Conservation (phyloP, 2,888 invertebrate species). For the Drosophila fulvimacula region DNA sequence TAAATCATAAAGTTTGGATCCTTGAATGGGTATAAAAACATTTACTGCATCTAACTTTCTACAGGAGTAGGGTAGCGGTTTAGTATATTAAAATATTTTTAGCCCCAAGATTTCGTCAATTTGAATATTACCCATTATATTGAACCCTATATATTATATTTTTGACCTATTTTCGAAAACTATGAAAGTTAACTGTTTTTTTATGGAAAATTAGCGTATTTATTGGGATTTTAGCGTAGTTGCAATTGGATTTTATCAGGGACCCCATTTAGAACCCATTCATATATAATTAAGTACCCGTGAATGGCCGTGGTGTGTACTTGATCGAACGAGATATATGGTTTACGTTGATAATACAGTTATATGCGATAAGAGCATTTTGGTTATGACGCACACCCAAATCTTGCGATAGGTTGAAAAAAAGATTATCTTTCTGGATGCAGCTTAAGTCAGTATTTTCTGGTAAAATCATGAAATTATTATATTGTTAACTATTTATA, state of each 20-base stretch:
- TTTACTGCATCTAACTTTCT: too few species aligned
- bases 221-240: not conserved
- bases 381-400: conserved; percentile 49
- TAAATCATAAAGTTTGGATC: too few species aligned
- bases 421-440: conserved; percentile 35
- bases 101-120: too few species aligned
- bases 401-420: conserved; percentile 9
- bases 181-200: not conserved
- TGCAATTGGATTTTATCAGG: not conserved
- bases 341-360: conserved; percentile 26
- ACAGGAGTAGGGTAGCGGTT: too few species aligned
- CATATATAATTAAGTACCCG: conserved; percentile 10
- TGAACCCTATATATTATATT: not conserved
- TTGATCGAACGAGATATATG: conserved; percentile 44
- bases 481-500: conserved; percentile 3
- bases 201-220: not conserved
- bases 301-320: conserved; percentile 24
- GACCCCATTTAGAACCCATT: conserved; percentile 1
- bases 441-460: conserved; percentile 28
- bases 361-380: conserved; percentile 29
- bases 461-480: conserved; percentile 18
- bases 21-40: too few species aligned
- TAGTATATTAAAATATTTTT: too few species aligned
- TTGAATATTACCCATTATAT: too few species aligned
- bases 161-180: not conserved